Evolutionary conservation across 2,113 vertebrate genomes (phyloP).

Genomic region (Limnothrissa miodon): DNA sequence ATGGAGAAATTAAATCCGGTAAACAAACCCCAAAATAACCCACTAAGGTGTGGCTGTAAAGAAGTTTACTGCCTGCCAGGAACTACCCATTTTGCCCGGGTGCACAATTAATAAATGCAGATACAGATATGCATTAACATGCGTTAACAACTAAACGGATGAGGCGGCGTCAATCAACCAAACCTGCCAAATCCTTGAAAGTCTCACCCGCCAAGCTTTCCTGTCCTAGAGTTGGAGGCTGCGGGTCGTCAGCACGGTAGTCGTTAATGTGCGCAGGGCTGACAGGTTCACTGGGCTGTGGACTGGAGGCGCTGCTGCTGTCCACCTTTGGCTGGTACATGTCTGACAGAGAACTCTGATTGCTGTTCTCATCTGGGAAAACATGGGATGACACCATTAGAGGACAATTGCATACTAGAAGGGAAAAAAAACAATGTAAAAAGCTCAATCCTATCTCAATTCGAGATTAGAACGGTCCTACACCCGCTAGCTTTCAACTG

Average conservation of each 20-base stretch:
- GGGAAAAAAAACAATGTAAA: background rate
- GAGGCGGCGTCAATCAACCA: background rate
- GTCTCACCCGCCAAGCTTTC: conserved; percentile 81
- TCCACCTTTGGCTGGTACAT: conserved; percentile 83
- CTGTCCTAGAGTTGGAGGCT: conserved; percentile 84
- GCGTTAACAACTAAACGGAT: background rate
- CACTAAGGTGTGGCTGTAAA: background rate
- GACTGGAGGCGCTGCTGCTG: conserved; percentile 85
- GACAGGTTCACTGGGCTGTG: conserved; percentile 83
- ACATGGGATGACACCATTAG: too few relatives aligned
- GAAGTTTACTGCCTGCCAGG: background rate
- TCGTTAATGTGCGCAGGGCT: conserved; percentile 79
- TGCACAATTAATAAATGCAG: background rate
- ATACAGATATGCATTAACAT: background rate
- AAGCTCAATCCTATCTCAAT: background rate
- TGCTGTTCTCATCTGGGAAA: conserved; percentile 85
- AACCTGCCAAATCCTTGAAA: conserved; percentile 8
- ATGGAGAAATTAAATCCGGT: background rate
- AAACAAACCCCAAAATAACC: background rate
- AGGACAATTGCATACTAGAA: too few relatives aligned
- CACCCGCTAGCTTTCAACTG: too few relatives aligned
- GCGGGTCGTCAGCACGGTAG: conserved; percentile 80
- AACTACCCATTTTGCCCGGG: background rate
- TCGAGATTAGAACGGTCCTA: background rate
- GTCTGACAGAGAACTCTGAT: conserved; percentile 86